phyloP scores from a whole-genome alignment of 2,113 vertebrate genomes.

The Xenopus laevis region DNA sequence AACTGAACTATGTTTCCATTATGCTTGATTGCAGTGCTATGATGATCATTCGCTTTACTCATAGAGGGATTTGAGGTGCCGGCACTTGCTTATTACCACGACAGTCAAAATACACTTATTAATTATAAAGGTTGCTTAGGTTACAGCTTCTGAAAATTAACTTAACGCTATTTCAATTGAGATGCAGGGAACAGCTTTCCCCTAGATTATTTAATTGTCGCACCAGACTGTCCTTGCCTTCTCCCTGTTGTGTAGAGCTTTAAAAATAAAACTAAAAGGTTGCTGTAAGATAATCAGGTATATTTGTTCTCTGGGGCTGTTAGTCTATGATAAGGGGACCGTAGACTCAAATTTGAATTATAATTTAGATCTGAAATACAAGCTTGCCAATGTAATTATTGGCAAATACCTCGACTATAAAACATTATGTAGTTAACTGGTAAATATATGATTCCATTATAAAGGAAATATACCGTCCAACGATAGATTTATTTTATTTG shows the following conservation, averaged over 20 bases:
- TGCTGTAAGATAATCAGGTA: conserved; percentile 44
- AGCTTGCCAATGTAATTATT: conserved; percentile 1
- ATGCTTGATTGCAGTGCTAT: conserved; percentile 8
- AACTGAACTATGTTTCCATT: background rate
- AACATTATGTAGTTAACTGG: background rate
- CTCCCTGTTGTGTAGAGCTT: conserved; percentile 29
- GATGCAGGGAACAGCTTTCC: conserved; percentile 28
- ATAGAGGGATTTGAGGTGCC: conserved; percentile 7
- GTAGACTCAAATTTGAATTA: conserved; percentile 34
- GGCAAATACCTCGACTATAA: background rate
- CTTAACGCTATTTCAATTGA: conserved; percentile 40
- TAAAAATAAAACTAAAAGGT: conserved; percentile 10
- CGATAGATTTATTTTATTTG: too few species aligned
- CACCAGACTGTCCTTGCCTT: conserved; percentile 9
- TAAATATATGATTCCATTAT: background rate
- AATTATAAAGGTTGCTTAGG: conserved; percentile 41
- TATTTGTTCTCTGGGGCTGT: conserved; percentile 40
- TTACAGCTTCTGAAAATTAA: conserved; percentile 43
- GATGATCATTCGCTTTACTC: conserved; percentile 9
- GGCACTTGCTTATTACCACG: conserved; percentile 22
- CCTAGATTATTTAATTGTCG: conserved; percentile 42
- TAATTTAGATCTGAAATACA: conserved; percentile 7
- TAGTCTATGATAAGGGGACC: conserved; percentile 39
- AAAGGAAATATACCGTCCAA: too few species aligned
- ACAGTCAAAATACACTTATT: conserved; percentile 32